Percentiles rank a stretch among this genome's conserved stretches.
These are phyloP conservation scores for Danaus plexippus DNA, from an alignment of 1,140 invertebrate species.

Conservation along the genomic window DNA sequence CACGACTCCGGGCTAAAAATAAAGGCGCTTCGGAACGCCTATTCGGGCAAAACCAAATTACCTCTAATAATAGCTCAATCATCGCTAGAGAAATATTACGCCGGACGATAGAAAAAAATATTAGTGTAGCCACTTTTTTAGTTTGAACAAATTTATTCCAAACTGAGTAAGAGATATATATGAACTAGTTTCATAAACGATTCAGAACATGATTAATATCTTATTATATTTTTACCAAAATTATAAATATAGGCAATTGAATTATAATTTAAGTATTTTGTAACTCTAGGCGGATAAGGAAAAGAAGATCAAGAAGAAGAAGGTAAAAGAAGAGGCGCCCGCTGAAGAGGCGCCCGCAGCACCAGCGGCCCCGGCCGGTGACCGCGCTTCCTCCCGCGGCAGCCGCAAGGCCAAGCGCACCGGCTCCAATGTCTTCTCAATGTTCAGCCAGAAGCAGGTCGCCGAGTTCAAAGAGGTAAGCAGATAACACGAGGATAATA, in stretches of 20 bases:
- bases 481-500: background rate
- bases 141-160: no score
- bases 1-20: slow-evolving; percentile 45
- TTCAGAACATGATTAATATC: no score
- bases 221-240: no score
- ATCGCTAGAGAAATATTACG: slow-evolving; percentile 3
- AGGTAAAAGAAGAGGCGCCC: slow-evolving; percentile 79
- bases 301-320: slow-evolving; percentile 88
- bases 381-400: slow-evolving; percentile 74
- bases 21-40: slow-evolving; percentile 33
- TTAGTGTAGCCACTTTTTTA: no score
- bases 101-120: background rate
- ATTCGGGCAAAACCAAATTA: slow-evolving; percentile 35
- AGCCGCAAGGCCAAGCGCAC: slow-evolving; percentile 86
- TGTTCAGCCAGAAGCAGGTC: slow-evolving; percentile 95
- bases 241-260: no score
- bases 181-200: no score
- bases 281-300: slow-evolving; percentile 78
- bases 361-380: slow-evolving; percentile 73
- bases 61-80: slow-evolving; percentile 27
- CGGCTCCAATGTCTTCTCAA: slow-evolving; percentile 95
- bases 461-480: slow-evolving; percentile 95
- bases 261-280: background rate
- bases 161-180: no score
- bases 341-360: slow-evolving; percentile 75